Evolutionary conservation across 2,797 vertebrate genomes (phyloP).

Genomic region (Enteromius treurensis): DNA sequence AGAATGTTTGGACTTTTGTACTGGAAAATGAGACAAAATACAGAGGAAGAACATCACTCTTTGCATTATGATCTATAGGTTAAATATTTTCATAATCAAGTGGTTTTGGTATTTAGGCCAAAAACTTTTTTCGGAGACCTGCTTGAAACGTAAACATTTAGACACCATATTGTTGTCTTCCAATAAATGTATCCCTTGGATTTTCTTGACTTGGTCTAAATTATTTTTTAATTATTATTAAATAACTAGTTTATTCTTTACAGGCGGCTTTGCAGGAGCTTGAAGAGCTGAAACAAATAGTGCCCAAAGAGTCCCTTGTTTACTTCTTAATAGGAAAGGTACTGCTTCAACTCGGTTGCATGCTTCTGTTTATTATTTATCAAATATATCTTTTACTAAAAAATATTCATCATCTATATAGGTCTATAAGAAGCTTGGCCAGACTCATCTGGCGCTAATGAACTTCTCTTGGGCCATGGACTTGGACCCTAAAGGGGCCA

Average conservation of each 20-base stretch:
- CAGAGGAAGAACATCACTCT: neutral
- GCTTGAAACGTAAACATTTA: neutral
- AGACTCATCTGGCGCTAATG: constrained; percentile 96
- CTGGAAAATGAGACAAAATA: neutral
- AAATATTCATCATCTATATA: constrained; percentile 58
- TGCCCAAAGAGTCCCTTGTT: constrained; percentile 99
- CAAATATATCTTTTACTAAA: neutral
- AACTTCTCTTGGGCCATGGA: constrained; percentile 99
- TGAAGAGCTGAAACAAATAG: constrained; percentile 98
- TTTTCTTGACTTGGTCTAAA: neutral
- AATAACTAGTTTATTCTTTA: constrained; percentile 8
- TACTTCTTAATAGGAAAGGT: constrained; percentile 99
- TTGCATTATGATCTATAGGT: neutral
- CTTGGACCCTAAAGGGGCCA: constrained; percentile 97
- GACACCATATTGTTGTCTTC: neutral
- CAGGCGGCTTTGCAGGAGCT: constrained; percentile 97
- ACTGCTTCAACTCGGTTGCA: constrained; percentile 29
- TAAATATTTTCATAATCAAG: neutral
- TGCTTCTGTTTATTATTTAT: neutral
- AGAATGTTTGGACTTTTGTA: neutral
- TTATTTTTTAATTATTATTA: no score
- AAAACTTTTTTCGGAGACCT: neutral
- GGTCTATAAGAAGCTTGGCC: constrained; percentile 98
- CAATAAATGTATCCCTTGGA: neutral
- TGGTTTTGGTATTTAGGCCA: neutral